phyloP scores from a whole-genome alignment of 2,113 vertebrate genomes.

The Morone saxatilis region DNA sequence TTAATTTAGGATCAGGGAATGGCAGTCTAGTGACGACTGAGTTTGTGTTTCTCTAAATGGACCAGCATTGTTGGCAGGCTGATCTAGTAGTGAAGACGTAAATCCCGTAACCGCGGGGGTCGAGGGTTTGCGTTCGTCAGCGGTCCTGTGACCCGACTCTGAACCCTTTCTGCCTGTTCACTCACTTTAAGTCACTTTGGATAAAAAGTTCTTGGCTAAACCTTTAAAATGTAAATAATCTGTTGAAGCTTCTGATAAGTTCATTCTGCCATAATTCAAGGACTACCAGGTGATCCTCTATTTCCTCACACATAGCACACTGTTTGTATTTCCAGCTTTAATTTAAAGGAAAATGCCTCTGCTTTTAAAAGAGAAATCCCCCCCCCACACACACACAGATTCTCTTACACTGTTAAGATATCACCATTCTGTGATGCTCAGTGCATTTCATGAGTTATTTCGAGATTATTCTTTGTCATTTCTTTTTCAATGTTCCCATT shows the following conservation, averaged over 20 bases:
- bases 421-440: conserved; percentile 14
- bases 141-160: conserved; percentile 31
- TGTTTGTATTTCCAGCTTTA: neutral
- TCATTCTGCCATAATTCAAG: conserved; percentile 61
- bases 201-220: conserved; percentile 69
- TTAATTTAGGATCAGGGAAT: too few relatives aligned
- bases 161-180: conserved; percentile 35
- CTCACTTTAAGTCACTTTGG: conserved; percentile 76
- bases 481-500: neutral
- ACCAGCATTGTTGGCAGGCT: conserved; percentile 42
- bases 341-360: conserved; percentile 23
- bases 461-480: neutral
- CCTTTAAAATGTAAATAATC: conserved; percentile 59
- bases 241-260: conserved; percentile 67
- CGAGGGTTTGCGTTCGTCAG: conserved; percentile 24
- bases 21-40: neutral
- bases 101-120: conserved; percentile 2
- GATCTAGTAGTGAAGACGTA: conserved; percentile 19
- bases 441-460: conserved; percentile 35
- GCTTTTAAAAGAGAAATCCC: conserved; percentile 15
- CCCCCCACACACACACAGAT: neutral
- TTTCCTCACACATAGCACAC: neutral
- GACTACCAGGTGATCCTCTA: conserved; percentile 11
- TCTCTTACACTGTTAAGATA: neutral
- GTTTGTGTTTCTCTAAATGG: conserved; percentile 4